Evolutionary conservation across 92 coral and sea anemone genomes (phyloP), one percentile per base, ranked within the genome.

Genomic region (Porites divaricata): DNA sequence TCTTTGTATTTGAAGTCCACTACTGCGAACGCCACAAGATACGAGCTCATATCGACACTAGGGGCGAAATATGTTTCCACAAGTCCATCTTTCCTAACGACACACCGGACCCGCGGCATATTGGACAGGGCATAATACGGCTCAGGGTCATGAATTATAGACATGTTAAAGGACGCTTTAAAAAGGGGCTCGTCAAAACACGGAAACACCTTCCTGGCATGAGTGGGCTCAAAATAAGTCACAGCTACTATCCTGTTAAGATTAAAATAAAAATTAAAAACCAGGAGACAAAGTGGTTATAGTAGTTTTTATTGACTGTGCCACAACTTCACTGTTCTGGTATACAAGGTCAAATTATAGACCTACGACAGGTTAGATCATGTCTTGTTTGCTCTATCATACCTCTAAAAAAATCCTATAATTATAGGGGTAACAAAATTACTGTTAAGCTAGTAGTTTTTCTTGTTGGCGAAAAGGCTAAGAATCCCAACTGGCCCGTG

Each of bases 121-220:
- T 88, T 88, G 6, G 91, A 88, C 12, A 88, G 91, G 74, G 91
- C 91, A 68, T 83, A 73, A 41, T 83, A 74, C 59, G 87, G 70
- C 48, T 45, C 41, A 71, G 88, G 75, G 75, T 77, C 88, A 71
- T 83, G 91, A 25, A 67, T 70, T 25, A 90, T 81, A 9, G 90
- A 78, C 35, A 89, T 80, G 70, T 58, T 81, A 68, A 88, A 88
- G 67, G 86, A 81, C 83, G 91, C 88, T 70, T 88, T 88, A 74
- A 88, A 68, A 28, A 88, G 77, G 66, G 91, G 91, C 71, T 88
- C 91, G 72, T 88, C 91, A 45, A 88, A 88, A 61, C 91, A 88
- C 24, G 91, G 89, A 45, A 88, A 88, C 28, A 69, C 91, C 50
- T 88, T 50, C 50, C 91, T 78, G 73, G 91, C 91, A 58, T 88